Percentiles rank a stretch among this genome's conserved stretches.
Evolutionary conservation across 2,113 vertebrate genomes (phyloP).

Genomic region (Amia ocellicauda): DNA sequence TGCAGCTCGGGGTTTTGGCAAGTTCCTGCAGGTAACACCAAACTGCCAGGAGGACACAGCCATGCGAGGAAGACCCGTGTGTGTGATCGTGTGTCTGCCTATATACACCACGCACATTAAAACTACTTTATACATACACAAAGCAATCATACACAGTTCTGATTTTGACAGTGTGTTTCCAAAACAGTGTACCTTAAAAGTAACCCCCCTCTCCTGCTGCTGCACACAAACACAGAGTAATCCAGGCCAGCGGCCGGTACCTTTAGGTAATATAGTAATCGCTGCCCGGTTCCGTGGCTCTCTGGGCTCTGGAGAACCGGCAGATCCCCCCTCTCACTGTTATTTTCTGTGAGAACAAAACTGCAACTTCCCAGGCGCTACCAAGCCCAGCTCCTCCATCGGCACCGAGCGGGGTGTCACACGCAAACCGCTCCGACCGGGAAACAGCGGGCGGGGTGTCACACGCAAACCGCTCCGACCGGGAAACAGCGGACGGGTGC

Average conservation of each 20-base stretch:
- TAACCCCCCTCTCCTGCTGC: too few relatives aligned
- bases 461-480: background rate
- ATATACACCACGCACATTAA: too few relatives aligned
- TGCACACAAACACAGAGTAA: background rate
- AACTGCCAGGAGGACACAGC: too few relatives aligned
- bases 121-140: too few relatives aligned
- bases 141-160: too few relatives aligned
- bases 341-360: constrained; percentile 15
- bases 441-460: constrained; percentile 5
- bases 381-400: constrained; percentile 15
- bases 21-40: too few relatives aligned
- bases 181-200: too few relatives aligned
- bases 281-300: background rate
- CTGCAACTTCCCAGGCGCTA: constrained; percentile 14
- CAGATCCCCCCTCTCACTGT: background rate
- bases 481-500: background rate
- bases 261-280: background rate
- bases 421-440: constrained; percentile 10
- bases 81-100: too few relatives aligned
- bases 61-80: too few relatives aligned
- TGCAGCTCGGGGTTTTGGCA: too few relatives aligned
- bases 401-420: constrained; percentile 16
- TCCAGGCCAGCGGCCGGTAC: background rate
- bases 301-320: background rate
- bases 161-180: too few relatives aligned